A percentile compares a stretch with the other conserved stretches of the same genome.
phyloP scores from a whole-genome alignment of 2,888 invertebrate genomes.

The Himalopsyche anomala region DNA sequence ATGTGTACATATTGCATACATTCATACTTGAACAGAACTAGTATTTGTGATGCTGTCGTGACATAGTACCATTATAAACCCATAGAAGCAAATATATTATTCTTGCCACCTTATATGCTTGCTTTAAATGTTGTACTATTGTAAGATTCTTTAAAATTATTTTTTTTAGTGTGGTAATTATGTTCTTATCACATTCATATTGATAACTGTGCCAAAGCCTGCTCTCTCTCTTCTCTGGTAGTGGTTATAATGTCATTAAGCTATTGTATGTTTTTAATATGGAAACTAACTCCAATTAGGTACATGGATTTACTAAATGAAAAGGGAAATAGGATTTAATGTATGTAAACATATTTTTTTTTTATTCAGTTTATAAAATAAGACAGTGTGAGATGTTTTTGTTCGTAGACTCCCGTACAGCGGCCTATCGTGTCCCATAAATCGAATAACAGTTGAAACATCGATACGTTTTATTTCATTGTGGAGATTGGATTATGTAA shows the following conservation, averaged over 20 bases:
- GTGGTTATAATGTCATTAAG: neutral
- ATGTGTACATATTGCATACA: slow-evolving; percentile 5
- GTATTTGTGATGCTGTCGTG: neutral
- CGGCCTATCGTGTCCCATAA: slow-evolving; percentile 21
- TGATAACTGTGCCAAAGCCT: neutral
- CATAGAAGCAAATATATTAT: neutral
- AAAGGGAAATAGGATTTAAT: neutral
- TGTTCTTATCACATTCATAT: neutral
- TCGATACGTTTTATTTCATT: slow-evolving; percentile 1
- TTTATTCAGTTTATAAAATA: neutral
- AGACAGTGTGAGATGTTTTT: slow-evolving; percentile 41
- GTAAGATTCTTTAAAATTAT: neutral
- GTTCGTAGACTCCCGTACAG: slow-evolving; percentile 33
- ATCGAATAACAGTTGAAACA: neutral
- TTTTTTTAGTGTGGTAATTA: neutral
- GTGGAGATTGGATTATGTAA: neutral
- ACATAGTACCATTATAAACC: neutral
- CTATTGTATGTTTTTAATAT: slow-evolving; percentile 14
- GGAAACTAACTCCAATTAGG: neutral
- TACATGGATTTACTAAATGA: slow-evolving; percentile 14
- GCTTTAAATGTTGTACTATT: slow-evolving; percentile 18
- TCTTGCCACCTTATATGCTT: neutral
- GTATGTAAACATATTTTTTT: neutral
- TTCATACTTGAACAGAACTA: too few species aligned
- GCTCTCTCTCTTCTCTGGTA: neutral